Conservation (phyloP, 2,797 vertebrate species). For the Helostoma temminkii region DNA sequence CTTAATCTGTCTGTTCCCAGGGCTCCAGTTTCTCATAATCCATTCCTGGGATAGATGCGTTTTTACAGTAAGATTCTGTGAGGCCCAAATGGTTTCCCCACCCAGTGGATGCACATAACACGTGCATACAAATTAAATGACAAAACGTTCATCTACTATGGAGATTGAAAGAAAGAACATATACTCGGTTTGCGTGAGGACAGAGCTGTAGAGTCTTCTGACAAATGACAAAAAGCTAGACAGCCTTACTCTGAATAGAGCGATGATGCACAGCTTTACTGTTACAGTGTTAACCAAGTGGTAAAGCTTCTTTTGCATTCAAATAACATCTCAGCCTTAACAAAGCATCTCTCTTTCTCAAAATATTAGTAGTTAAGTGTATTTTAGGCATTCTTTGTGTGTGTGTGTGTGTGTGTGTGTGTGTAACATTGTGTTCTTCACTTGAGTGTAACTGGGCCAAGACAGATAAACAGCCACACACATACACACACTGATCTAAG, state of each 20-base stretch:
- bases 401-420: background rate
- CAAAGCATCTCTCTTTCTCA: background rate
- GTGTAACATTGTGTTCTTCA: constrained; percentile 25
- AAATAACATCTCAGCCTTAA: too few relatives aligned
- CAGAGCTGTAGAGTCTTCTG: too few relatives aligned
- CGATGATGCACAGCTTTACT: background rate
- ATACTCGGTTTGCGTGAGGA: background rate
- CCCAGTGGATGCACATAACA: too few relatives aligned
- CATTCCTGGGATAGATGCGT: too few relatives aligned
- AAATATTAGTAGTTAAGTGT: constrained; percentile 19
- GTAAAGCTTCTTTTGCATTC: too few relatives aligned
- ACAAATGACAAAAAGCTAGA: constrained; percentile 25
- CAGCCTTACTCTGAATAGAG: constrained; percentile 5
- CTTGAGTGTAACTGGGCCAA: constrained; percentile 52
- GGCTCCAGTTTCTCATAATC: too few relatives aligned
- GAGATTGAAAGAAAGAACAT: background rate
- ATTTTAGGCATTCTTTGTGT: background rate
- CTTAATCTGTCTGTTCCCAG: too few relatives aligned
- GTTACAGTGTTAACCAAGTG: too few relatives aligned
- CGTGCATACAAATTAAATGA: constrained; percentile 11
- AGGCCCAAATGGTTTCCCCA: too few relatives aligned
- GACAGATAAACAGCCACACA: constrained; percentile 52
- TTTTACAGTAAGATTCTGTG: too few relatives aligned
- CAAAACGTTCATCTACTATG: background rate
- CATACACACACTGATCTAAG: constrained; percentile 32